Conservation (phyloP, 2,113 vertebrate genomes). For the Brachyhypopomus occidentalis region DNA sequence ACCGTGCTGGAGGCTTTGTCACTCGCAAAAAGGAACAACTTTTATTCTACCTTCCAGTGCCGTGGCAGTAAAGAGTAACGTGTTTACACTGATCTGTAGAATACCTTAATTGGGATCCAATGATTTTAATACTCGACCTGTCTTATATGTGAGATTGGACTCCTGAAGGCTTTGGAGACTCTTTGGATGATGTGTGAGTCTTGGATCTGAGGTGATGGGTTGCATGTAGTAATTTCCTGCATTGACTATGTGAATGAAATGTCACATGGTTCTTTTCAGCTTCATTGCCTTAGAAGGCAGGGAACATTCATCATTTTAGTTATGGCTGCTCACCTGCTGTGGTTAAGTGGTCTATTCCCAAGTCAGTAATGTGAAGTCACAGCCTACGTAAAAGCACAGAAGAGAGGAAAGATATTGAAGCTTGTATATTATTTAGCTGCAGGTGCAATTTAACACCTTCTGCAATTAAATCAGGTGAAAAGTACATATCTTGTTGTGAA, state of each 20-base stretch:
- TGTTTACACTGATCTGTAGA: not conserved
- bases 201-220: not conserved
- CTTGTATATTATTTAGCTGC: not conserved
- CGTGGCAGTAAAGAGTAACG: not conserved
- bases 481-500: not conserved
- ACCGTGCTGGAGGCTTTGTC: not conserved
- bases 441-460: constrained; percentile 1
- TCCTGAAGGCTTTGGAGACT: constrained; percentile 10
- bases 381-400: not conserved
- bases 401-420: not conserved
- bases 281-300: not conserved
- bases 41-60: not conserved
- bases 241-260: not conserved
- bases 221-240: not conserved
- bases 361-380: not conserved
- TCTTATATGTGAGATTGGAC: not conserved
- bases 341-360: not conserved
- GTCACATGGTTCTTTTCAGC: not conserved
- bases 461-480: not conserved
- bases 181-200: not conserved
- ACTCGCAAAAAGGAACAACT: not conserved
- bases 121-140: too few species aligned
- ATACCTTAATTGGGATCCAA: too few species aligned
- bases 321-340: not conserved
- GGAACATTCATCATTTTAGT: not conserved